phyloP scores from a whole-genome alignment of 2,797 vertebrate genomes.

The Xenopus petersii region DNA sequence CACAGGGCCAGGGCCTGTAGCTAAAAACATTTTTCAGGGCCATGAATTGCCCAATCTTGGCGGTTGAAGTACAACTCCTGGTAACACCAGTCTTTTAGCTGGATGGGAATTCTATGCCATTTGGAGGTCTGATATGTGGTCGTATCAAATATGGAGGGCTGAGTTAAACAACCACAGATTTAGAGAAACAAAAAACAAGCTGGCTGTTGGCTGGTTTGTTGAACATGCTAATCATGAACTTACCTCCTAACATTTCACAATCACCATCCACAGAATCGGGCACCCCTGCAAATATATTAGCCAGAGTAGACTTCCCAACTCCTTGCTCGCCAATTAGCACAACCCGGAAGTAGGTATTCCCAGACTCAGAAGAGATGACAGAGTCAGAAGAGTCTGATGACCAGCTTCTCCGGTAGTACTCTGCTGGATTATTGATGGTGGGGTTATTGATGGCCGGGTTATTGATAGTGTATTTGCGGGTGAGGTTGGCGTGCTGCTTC shows the following conservation, averaged over 20 bases:
- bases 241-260: constrained; percentile 84
- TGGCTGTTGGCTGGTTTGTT: too few species aligned
- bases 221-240: constrained; percentile 34
- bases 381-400: constrained; percentile 87
- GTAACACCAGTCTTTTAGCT: too few species aligned
- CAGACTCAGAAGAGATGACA: constrained; percentile 79
- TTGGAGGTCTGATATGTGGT: too few species aligned
- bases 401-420: constrained; percentile 82
- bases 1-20: too few species aligned
- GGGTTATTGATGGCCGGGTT: constrained; percentile 67
- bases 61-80: too few species aligned
- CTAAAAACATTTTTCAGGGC: too few species aligned
- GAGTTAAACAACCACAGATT: too few species aligned
- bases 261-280: constrained; percentile 88
- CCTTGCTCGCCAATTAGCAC: constrained; percentile 86
- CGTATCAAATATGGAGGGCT: too few species aligned
- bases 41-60: too few species aligned
- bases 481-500: neutral
- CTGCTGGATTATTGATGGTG: constrained; percentile 56
- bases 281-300: constrained; percentile 87
- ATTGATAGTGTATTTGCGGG: constrained; percentile 59
- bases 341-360: constrained; percentile 75
- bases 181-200: too few species aligned
- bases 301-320: constrained; percentile 89
- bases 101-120: too few species aligned